Percentiles rank a stretch among this genome's conserved stretches.
Evolutionary conservation across 2,888 invertebrate species (phyloP).

Genomic region (Apomyelois bistriatella): DNA sequence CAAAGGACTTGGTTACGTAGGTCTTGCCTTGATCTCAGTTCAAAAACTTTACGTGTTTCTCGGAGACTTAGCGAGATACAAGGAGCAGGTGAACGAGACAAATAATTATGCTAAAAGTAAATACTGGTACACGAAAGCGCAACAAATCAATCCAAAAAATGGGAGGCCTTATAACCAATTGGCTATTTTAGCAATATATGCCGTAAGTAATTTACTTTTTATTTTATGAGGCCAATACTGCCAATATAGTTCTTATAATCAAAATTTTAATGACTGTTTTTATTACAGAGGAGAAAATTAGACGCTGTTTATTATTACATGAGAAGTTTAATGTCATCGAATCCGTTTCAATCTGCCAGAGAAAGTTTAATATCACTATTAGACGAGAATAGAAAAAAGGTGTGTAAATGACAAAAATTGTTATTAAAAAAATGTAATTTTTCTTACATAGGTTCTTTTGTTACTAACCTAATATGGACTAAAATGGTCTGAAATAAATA

Average conservation of each 20-base stretch:
- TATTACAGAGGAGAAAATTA: slow-evolving; percentile 90
- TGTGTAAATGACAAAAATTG: slow-evolving; percentile 39
- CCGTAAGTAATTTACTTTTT: slow-evolving; percentile 77
- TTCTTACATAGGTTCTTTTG: too few relatives aligned
- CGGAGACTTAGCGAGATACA: slow-evolving; percentile 95
- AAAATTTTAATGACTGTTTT: slow-evolving; percentile 18
- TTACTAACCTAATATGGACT: too few relatives aligned
- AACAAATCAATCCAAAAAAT: slow-evolving; percentile 95
- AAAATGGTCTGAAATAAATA: too few relatives aligned
- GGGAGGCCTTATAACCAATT: slow-evolving; percentile 97
- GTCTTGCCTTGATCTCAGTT: slow-evolving; percentile 89
- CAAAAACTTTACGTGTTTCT: slow-evolving; percentile 94
- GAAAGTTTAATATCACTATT: slow-evolving; percentile 93
- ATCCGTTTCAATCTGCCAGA: slow-evolving; percentile 94
- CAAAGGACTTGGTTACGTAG: slow-evolving; percentile 83
- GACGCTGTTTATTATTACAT: slow-evolving; percentile 99
- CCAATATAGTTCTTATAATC: background rate
- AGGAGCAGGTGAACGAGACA: slow-evolving; percentile 90
- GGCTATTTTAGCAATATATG: slow-evolving; percentile 92
- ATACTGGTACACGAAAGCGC: slow-evolving; percentile 95
- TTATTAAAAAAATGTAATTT: background rate
- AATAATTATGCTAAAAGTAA: slow-evolving; percentile 86
- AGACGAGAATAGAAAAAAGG: slow-evolving; percentile 96
- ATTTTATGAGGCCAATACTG: background rate
- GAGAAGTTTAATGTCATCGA: slow-evolving; percentile 96